A percentile compares a stretch with the other conserved stretches of the same genome.
phyloP scores from a whole-genome alignment of 1,140 invertebrate genomes.

The Leptinotarsa undecemlineata region DNA sequence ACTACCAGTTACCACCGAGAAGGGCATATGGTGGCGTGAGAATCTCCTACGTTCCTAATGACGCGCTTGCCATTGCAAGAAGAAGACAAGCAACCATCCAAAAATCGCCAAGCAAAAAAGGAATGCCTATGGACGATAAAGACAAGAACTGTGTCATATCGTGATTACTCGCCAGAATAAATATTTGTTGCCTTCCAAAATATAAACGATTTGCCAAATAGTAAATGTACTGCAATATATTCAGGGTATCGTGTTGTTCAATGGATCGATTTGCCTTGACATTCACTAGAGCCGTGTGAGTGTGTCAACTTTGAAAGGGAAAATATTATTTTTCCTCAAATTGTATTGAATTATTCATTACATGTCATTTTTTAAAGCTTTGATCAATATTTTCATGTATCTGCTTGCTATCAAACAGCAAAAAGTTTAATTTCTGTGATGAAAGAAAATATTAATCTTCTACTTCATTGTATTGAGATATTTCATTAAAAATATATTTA shows the following conservation, averaged over 20 bases:
- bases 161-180: conserved; percentile 57
- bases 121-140: conserved; percentile 52
- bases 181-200: conserved; percentile 40
- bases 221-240: conserved; percentile 34
- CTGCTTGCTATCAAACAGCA: too few species aligned
- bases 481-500: too few species aligned
- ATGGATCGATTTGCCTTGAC: conserved; percentile 8
- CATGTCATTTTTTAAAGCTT: too few species aligned
- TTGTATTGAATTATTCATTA: too few species aligned
- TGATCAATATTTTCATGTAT: too few species aligned
- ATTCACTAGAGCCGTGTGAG: not conserved
- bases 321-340: too few species aligned
- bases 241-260: conserved; percentile 38
- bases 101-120: conserved; percentile 48
- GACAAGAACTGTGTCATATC: conserved; percentile 75
- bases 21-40: conserved; percentile 82
- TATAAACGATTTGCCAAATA: conserved; percentile 41
- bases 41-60: conserved; percentile 88
- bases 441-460: too few species aligned
- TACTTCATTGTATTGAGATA: too few species aligned
- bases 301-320: not conserved
- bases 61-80: conserved; percentile 77
- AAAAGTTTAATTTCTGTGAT: too few species aligned
- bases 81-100: conserved; percentile 61
- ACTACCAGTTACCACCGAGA: conserved; percentile 79